Evolutionary conservation across 2,797 vertebrate genomes (phyloP), one percentile per base, ranked within the genome.

Genomic region (Platalea minor): DNA sequence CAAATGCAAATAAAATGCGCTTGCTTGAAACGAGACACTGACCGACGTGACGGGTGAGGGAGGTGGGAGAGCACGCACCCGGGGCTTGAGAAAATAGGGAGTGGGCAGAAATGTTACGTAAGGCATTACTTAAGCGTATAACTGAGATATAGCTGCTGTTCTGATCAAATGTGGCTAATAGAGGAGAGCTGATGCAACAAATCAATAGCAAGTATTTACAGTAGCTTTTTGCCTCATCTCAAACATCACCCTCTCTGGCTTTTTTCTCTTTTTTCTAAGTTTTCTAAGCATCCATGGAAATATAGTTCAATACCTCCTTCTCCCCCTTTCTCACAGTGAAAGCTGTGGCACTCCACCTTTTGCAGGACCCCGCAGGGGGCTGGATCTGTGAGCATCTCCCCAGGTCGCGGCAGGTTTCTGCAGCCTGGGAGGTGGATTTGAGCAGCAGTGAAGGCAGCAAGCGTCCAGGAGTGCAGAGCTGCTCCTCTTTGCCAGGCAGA

Each of bases 321-420:
- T 76, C 14, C 29, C 17, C 29, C 29, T 59, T 64, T 53, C 64
- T 43, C 60, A 41, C 8, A 3, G 13, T 35, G 75, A 67, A 68
- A 73, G 43, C 39, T 50, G 56, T 0, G 2, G 8, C 2, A 3
- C 20, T 46, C 17, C 25, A 25, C 23, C 31, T 50, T 26, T 35
- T 37, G 24, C 37, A 41, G 51, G 59, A 35, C 16, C 39, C 0
- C 1, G 8, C 56, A 46, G 25, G 0, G 0, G 33, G 54, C 21
- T 31, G 45, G 26, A 39, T n/a, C n/a, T 31, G 8, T 13, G 61
- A 9, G 4, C 28, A 5, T 43, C 43, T 57, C 6, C 43, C 31
- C 5, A 2, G 35, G 46, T 5, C 46, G 70, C 74, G 28, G 79
- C 2, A 2, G 43, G 11, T 35, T 69, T 43, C 60, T 57, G 56